These are phyloP conservation scores for Cotesia glomerata DNA, from an alignment of 1,140 invertebrate species.

Conservation along the genomic window DNA sequence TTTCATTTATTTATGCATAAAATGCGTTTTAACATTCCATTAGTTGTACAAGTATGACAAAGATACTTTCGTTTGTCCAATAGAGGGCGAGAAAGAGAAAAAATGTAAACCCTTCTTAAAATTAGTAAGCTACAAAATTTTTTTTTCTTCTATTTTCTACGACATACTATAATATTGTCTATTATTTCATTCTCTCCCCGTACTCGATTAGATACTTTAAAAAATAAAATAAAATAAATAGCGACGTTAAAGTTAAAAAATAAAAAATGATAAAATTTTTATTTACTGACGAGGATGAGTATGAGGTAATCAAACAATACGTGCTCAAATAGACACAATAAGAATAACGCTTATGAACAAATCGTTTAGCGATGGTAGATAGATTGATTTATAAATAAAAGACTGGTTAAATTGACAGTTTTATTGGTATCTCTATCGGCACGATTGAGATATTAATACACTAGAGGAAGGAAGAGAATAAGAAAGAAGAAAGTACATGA, in stretches of 20 bases:
- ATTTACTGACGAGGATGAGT: not conserved
- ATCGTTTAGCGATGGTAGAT: not conserved
- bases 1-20: too few relatives aligned
- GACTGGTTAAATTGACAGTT: constrained; percentile 1
- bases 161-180: not conserved
- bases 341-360: not conserved
- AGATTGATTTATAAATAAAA: not conserved
- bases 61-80: too few relatives aligned
- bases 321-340: not conserved
- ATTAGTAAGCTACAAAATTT: too few relatives aligned
- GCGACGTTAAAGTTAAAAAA: not conserved
- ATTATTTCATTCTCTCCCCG: not conserved
- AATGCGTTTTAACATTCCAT: too few relatives aligned
- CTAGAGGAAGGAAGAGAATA: not conserved
- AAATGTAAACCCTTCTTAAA: too few relatives aligned
- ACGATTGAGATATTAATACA: constrained; percentile 26
- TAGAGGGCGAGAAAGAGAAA: too few relatives aligned
- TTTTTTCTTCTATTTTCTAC: too few relatives aligned
- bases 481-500: not conserved
- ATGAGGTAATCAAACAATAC: constrained; percentile 8
- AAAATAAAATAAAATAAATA: not conserved
- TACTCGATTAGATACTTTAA: not conserved
- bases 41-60: too few relatives aligned
- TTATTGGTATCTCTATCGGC: constrained; percentile 11
- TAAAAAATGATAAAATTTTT: not conserved